Conservation (phyloP, 2,113 vertebrate species). For the Conger conger region DNA sequence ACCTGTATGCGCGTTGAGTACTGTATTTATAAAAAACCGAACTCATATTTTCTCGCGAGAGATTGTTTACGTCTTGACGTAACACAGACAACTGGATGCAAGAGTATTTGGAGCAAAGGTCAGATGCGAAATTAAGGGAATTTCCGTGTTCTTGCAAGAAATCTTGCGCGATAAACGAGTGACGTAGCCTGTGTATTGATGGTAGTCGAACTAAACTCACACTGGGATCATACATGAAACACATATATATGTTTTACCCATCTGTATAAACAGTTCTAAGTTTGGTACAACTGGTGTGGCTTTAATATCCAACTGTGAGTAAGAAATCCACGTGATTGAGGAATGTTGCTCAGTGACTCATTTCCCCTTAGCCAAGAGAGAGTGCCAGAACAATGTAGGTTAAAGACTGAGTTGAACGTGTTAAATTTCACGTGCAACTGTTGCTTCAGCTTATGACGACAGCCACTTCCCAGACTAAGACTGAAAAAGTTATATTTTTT, state of each 20-base stretch:
- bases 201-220: background rate
- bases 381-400: constrained; percentile 6
- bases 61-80: constrained; percentile 30
- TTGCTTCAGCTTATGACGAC: background rate
- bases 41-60: constrained; percentile 52
- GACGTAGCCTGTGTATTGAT: background rate
- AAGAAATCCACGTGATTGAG: background rate
- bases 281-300: background rate
- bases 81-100: background rate
- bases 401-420: background rate
- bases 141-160: constrained; percentile 26
- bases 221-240: background rate
- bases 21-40: constrained; percentile 43
- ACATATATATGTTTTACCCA: background rate
- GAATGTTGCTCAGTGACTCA: constrained; percentile 19
- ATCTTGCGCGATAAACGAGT: background rate
- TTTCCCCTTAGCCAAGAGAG: constrained; percentile 5
- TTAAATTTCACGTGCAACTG: background rate
- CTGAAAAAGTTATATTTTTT: background rate
- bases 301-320: background rate
- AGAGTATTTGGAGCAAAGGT: constrained; percentile 53
- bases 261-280: background rate
- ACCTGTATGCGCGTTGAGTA: background rate
- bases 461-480: background rate
- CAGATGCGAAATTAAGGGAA: constrained; percentile 33